A percentile compares a stretch with the other conserved stretches of the same genome.
These are phyloP conservation scores for Tachycineta bicolor DNA, from an alignment of 2,113 vertebrate genomes.

Conservation along the genomic window DNA sequence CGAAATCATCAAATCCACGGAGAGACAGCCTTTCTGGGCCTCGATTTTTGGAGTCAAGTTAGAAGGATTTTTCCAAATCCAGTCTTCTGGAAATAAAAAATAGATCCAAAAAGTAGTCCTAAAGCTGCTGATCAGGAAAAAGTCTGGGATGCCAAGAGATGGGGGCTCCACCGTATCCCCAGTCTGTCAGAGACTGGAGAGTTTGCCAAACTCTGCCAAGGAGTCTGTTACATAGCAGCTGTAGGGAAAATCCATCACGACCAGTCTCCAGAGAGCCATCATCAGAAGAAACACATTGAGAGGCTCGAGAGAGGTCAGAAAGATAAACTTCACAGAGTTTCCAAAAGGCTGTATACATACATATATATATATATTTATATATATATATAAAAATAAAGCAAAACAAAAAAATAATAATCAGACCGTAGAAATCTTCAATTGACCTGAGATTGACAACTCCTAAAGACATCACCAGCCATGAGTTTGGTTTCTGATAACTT, in stretches of 20 bases:
- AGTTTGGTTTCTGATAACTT: slow-evolving; percentile 46
- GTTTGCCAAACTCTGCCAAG: not conserved
- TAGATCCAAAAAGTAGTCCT: slow-evolving; percentile 41
- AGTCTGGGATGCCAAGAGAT: not conserved
- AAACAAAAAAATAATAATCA: slow-evolving; percentile 76
- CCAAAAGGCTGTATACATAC: slow-evolving; percentile 48
- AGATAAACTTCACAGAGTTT: slow-evolving; percentile 50
- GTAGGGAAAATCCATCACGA: not conserved
- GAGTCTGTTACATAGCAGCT: slow-evolving; percentile 31
- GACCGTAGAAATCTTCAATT: slow-evolving; percentile 76
- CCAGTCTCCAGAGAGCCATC: not conserved
- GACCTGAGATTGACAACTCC: slow-evolving; percentile 89
- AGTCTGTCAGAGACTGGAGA: not conserved
- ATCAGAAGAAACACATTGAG: not conserved
- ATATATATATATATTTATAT: slow-evolving; percentile 23
- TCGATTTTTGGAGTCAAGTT: slow-evolving; percentile 21
- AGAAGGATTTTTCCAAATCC: slow-evolving; percentile 33
- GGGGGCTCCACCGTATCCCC: not conserved
- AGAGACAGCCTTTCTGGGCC: slow-evolving; percentile 4
- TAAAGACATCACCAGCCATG: slow-evolving; percentile 63
- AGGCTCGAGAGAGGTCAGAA: slow-evolving; percentile 22
- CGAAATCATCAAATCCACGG: slow-evolving; percentile 6
- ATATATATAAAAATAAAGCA: slow-evolving; percentile 72
- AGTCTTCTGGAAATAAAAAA: slow-evolving; percentile 45
- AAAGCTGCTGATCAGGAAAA: slow-evolving; percentile 56